Conservation (phyloP, 2,888 invertebrate genomes). For the Parapristionchus giblindavisi region DNA sequence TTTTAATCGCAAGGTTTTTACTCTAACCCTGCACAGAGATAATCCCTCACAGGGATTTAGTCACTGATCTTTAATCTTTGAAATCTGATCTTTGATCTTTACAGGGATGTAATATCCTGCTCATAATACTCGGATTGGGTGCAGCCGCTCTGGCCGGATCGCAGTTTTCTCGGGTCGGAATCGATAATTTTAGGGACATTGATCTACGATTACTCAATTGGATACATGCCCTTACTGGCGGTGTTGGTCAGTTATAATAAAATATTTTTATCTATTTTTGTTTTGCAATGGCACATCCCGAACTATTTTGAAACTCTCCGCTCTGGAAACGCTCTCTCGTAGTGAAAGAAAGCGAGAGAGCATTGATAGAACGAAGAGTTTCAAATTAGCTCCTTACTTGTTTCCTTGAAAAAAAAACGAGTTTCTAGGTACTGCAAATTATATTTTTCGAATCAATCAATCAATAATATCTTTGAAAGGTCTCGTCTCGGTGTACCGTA, state of each 20-base stretch:
- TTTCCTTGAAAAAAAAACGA: no score
- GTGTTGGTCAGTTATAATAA: conserved; percentile 49
- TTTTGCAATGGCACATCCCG: not conserved
- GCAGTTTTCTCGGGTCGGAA: conserved; percentile 65
- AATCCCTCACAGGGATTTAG: no score
- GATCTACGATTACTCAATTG: conserved; percentile 66
- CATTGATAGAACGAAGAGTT: no score
- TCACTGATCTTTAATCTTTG: not conserved
- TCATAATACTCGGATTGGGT: conserved; percentile 62
- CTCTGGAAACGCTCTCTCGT: no score
- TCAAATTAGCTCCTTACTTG: no score
- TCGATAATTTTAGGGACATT: conserved; percentile 67
- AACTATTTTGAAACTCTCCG: not conserved
- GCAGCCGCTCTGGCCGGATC: conserved; percentile 64
- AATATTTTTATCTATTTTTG: not conserved
- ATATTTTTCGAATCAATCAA: not conserved
- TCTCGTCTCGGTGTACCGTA: conserved; percentile 65
- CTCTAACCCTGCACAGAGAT: no score
- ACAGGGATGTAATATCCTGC: conserved; percentile 64
- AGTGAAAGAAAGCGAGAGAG: no score
- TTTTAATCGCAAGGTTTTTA: no score
- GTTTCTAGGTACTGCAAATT: no score
- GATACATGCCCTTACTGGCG: conserved; percentile 63
- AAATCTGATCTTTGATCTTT: not conserved
- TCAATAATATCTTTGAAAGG: conserved; percentile 40